Evolutionary conservation across 2,888 invertebrate genomes (phyloP), one percentile per base, ranked within the genome.

Genomic region (Plebejus anna): DNA sequence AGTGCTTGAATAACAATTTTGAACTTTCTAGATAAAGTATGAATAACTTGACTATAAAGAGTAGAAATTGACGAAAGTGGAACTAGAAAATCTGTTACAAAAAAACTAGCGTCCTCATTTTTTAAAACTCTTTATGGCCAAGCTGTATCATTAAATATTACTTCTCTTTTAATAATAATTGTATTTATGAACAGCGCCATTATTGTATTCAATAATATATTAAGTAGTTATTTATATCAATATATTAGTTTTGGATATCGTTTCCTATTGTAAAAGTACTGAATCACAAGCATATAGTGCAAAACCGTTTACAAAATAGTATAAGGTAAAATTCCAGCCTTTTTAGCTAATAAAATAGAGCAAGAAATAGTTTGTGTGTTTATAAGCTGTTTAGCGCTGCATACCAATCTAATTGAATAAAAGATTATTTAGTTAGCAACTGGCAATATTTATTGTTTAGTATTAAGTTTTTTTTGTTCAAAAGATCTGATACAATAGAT

Each of bases 401-500:
- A 66, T 16, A 32, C 11, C 66, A 66, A 32, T 32, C 32, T 36
- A 55, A 11, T 61, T 28, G 11, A 61, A 28, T 61, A 28, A 22
- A 22, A 28, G 28, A 28, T 22, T 16, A 38, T 36, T 38, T 72
- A 72, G 72, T 42, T 42, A 42, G 28, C 47, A 11, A 9, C 9
- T 72, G 28, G 72, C 47, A 51, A 47, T 51, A 51, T 72, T 72
- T 72, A 72, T 72, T 72, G 22, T 47, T 72, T 47, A 72, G 72
- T 28, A 72, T 47, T 72, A 72, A 72, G 72, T 47, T 66, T 47
- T 71, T 71, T 66, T 32, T 42, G 42, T 42, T 47, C 47, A 16
- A 71, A 71, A 72, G 72, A 72, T 72, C 72, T 72, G 72, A 22
- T 72, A 72, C 72, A 72, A 28, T 72, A 47, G 42, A 42, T n/a